phyloP scores from a whole-genome alignment of 2,888 invertebrate species.

The Brachylomia viminalis region DNA sequence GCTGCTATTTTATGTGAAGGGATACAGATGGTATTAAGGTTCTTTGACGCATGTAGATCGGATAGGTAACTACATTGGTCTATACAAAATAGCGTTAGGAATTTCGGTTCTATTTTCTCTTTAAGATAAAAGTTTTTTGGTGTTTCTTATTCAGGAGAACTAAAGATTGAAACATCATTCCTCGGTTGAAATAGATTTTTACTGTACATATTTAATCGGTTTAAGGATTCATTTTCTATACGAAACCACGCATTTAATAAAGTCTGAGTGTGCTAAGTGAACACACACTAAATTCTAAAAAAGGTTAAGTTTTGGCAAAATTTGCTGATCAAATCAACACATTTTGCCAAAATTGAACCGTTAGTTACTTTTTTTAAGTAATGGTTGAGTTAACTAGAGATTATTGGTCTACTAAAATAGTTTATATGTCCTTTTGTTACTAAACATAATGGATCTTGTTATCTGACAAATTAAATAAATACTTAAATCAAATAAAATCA shows the following conservation, averaged over 20 bases:
- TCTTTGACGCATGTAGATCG: neutral
- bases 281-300: no score
- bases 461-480: no score
- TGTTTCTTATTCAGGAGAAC: neutral
- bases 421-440: no score
- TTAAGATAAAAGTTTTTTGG: neutral
- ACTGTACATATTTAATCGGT: neutral
- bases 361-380: no score
- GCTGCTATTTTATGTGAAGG: constrained; percentile 41
- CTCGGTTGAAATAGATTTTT: neutral
- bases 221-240: no score
- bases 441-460: no score
- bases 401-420: no score
- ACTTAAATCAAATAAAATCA: no score
- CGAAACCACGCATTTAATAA: neutral
- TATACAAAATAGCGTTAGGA: neutral
- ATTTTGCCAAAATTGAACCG: no score
- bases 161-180: neutral
- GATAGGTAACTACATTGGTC: neutral
- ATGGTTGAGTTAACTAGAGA: no score
- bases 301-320: no score
- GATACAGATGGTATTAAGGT: constrained; percentile 34
- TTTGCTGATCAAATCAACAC: no score
- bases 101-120: neutral
- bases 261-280: neutral